These are phyloP conservation scores for Crotalus helleri DNA, from an alignment of 2,113 vertebrate species.

Conservation along the genomic window DNA sequence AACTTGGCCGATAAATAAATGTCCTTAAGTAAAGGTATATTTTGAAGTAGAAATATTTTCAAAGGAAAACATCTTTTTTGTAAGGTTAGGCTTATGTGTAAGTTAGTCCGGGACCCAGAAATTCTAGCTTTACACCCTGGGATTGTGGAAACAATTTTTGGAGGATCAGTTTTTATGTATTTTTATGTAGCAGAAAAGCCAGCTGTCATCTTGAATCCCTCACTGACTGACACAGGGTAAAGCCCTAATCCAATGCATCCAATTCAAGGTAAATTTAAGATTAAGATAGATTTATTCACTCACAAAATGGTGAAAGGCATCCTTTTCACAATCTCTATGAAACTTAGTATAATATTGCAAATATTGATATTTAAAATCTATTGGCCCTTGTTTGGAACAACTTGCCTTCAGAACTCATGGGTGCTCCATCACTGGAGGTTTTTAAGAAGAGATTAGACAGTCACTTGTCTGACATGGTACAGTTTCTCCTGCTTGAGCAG, in stretches of 20 bases:
- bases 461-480: too few relatives aligned
- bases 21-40: not conserved
- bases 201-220: not conserved
- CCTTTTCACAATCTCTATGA: not conserved
- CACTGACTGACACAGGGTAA: not conserved
- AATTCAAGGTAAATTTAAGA: not conserved
- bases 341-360: not conserved
- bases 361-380: not conserved
- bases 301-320: not conserved
- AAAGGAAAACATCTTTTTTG: not conserved
- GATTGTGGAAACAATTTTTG: not conserved
- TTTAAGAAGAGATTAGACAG: too few relatives aligned
- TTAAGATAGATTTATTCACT: not conserved
- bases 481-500: too few relatives aligned
- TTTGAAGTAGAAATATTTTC: not conserved
- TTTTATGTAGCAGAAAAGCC: not conserved
- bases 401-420: too few relatives aligned
- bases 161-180: not conserved
- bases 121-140: not conserved
- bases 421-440: too few relatives aligned
- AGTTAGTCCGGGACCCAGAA: not conserved
- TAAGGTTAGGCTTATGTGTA: not conserved
- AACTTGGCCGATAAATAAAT: not conserved
- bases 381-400: not conserved
- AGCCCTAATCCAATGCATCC: not conserved